Conservation (phyloP, 2,888 invertebrate genomes). For the Tenthredo distinguenda region DNA sequence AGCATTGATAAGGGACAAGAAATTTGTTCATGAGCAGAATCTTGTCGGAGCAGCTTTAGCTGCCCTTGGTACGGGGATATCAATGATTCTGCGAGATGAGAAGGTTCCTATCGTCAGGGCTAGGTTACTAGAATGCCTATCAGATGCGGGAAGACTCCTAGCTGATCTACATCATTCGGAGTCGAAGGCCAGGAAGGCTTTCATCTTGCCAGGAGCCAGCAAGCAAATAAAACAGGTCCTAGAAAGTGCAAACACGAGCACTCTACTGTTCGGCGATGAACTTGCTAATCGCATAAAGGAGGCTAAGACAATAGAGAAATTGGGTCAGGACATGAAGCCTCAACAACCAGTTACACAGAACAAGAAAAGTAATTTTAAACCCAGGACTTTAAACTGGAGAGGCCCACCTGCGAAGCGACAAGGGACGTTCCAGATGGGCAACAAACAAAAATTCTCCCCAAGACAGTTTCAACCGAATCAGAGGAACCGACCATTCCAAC, state of each 20-base stretch:
- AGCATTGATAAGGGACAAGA: conserved; percentile 53
- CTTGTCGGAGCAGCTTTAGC: conserved; percentile 52
- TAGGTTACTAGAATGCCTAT: conserved; percentile 48
- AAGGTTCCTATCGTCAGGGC: conserved; percentile 51
- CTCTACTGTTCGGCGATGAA: conserved; percentile 54
- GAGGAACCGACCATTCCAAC: conserved; percentile 16
- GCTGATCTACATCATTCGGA: conserved; percentile 30
- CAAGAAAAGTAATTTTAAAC: neutral
- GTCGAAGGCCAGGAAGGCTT: conserved; percentile 46
- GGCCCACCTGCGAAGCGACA: conserved; percentile 12
- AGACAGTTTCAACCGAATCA: neutral
- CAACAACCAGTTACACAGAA: conserved; percentile 13
- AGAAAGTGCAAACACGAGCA: conserved; percentile 45
- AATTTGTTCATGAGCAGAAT: conserved; percentile 55
- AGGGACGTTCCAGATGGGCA: neutral
- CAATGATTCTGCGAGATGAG: conserved; percentile 47
- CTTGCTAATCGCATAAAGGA: conserved; percentile 53
- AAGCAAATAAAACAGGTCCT: conserved; percentile 44
- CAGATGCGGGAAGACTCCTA: conserved; percentile 49
- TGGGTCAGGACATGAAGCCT: conserved; percentile 11
- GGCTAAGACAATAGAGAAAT: conserved; percentile 49
- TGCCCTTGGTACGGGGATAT: conserved; percentile 49
- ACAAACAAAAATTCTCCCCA: neutral
- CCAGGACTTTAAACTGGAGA: conserved; percentile 11
- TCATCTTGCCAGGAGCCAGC: conserved; percentile 44